Evolutionary conservation across 2,888 invertebrate genomes (phyloP), one percentile per base, ranked within the genome.

Genomic region (Cataglyphis albicans): DNA sequence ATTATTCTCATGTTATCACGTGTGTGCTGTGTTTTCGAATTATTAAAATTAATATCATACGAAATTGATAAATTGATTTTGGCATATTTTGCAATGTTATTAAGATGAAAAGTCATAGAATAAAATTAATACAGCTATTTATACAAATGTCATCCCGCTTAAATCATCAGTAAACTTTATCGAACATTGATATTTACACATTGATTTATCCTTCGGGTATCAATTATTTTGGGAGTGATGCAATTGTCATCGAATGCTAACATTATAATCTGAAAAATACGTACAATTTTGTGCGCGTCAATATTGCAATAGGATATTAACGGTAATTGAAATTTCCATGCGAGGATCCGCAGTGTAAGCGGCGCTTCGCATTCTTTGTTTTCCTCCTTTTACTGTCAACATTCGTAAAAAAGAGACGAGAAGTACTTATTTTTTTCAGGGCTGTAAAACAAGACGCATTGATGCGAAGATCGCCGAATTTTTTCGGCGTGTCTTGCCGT

Each of bases 191-290:
- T 61, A 57, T 57, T 57, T 32, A n/a, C n/a, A 32, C 25, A 1
- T 59, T 59, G 41, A 59, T 44, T n/a, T 29, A 41, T 41, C 41
- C n/a, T 32, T 4, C 29, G 18, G 5, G 9, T 18, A 72, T 57
- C 25, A 38, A 12, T 12, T 3, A 9, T 25, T 52, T 52, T 18
- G 38, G 12, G 38, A 57, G 38, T 25, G n/a, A 72, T 72, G 38
- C 57, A 72, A 57, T 72, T 72, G 18, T 18, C 18, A 38, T 57
- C 18, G 57, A 72, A 1, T 72, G 38, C 57, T 72, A 57, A 72
- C 18, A 29, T 59, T 73, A 61, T 61, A 73, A 73, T 61, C 61
- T 59, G 15, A 72, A 38, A 57, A 57, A 57, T 72, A 72, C 25
- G 35, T n/a, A 57, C 25, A 57, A 57, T 57, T 18, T 18, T 18